Evolutionary conservation across 2,797 vertebrate species (phyloP).

Genomic region (Gallirallus australis): DNA sequence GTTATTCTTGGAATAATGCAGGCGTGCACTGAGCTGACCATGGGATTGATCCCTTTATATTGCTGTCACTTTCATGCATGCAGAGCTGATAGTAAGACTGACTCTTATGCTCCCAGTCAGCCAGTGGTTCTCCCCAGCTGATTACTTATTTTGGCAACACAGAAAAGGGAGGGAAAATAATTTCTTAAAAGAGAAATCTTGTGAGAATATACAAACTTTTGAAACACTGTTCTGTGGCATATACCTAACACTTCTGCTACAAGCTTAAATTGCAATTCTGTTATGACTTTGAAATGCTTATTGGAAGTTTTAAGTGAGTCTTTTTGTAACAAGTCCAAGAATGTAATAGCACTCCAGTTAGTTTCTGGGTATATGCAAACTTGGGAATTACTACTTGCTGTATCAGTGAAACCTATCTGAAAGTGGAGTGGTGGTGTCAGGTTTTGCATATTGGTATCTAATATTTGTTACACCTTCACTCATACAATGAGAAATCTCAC

Average conservation of each 20-base stretch:
- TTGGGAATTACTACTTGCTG: neutral
- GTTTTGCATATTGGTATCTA: neutral
- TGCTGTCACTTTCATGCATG: neutral
- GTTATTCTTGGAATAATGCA: slow-evolving; percentile 6
- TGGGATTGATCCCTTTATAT: neutral
- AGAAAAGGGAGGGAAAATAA: neutral
- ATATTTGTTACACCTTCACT: neutral
- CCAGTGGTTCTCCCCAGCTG: neutral
- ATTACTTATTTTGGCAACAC: neutral
- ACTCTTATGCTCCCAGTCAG: neutral
- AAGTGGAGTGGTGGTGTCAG: neutral
- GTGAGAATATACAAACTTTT: neutral
- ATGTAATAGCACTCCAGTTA: neutral
- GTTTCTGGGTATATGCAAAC: neutral
- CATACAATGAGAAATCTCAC: neutral
- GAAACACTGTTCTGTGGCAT: neutral
- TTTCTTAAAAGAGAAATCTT: neutral
- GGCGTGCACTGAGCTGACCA: neutral
- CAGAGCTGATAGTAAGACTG: neutral
- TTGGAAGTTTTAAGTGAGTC: neutral
- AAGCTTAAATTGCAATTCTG: neutral
- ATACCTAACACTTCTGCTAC: neutral
- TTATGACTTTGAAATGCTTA: neutral
- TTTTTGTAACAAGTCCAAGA: neutral
- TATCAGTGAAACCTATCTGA: neutral